Evolutionary conservation across 2,797 vertebrate genomes (phyloP), one percentile per base, ranked within the genome.

Genomic region (Anolis apletophallus): DNA sequence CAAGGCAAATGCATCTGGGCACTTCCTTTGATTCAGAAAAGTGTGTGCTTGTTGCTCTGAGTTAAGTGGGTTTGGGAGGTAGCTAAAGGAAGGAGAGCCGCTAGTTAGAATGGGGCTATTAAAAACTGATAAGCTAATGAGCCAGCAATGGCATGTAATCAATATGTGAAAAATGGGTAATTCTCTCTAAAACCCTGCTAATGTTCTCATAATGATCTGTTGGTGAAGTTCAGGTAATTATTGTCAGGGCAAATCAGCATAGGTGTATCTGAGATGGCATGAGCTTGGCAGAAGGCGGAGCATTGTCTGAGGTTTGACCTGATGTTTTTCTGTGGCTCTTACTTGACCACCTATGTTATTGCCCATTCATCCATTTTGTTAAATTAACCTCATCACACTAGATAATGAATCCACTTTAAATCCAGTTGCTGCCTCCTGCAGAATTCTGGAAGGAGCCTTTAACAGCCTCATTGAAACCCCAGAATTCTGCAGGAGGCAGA

Each of bases 121-220:
- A 94, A 93, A 93, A 93, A 94, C 95, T 93, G 89, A 90, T 96
- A 94, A 87, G 82, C 90, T 96, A 96, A 96, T 93, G 95, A 96
- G 93, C 85, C 89, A 94, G 93, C 91, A 91, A 94, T 95, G 95
- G 93, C 96, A 96, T 93, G 91, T 97, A 96, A 96, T 97, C 96
- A 93, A 97, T 97, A 94, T 91, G 94, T 96, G 95, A 97, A 96
- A 96, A 96, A 96, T 97, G 92, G 93, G 91, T 93, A 95, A 94
- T 96, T 96, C 94, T 94, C 93, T 87, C 94, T 97, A 97, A 97
- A 97, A 93, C 94, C 91, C 90, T 90, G 89, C 94, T 97, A 97
- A 97, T 96, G 95, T 96, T 94, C 95, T 95, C 94, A 93, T 97
- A 97, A 97, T 96, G 95, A 96, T 96, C 94, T 96, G 93, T 96